Conservation (phyloP, 30 jellyfish, hydroid and myxozoan species). For the Pseudorhiza aurosa region DNA sequence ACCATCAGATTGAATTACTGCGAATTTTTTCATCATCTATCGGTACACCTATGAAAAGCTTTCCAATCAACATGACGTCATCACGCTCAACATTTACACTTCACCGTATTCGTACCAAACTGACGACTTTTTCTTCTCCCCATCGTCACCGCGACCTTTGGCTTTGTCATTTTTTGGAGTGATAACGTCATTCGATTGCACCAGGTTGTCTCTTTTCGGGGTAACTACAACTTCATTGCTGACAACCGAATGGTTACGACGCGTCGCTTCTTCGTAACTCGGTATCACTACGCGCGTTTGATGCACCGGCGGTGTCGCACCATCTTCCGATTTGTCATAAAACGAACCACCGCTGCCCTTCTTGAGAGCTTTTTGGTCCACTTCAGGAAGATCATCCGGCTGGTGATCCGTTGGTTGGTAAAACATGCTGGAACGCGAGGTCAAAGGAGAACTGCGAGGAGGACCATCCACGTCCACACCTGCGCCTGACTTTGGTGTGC, state of each 20-base stretch:
- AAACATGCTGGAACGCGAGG: conserved; percentile 21
- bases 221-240: conserved; percentile 16
- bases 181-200: conserved; percentile 10
- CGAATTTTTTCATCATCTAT: too few relatives aligned
- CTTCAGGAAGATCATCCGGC: conserved; percentile 62
- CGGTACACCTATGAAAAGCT: background rate
- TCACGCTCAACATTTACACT: conserved; percentile 59
- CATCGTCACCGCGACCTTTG: conserved; percentile 6
- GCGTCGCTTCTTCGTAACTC: conserved; percentile 34
- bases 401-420: conserved; percentile 52
- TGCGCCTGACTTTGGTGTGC: conserved; percentile 44
- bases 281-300: conserved; percentile 6
- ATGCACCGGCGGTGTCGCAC: background rate
- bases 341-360: background rate
- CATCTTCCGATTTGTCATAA: conserved; percentile 10
- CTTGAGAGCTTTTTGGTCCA: conserved; percentile 52
- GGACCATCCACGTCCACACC: conserved; percentile 16
- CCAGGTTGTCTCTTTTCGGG: conserved; percentile 8
- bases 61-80: background rate
- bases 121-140: conserved; percentile 54
- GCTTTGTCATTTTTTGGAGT: conserved; percentile 16
- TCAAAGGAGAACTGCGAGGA: conserved; percentile 33
- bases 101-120: conserved; percentile 91
- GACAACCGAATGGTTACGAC: background rate
- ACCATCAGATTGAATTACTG: too few relatives aligned